A percentile compares a stretch with the other conserved stretches of the same genome.
These are phyloP conservation scores for Drosophila grimshawi DNA, from an alignment of 1,140 invertebrate species.

Conservation along the genomic window DNA sequence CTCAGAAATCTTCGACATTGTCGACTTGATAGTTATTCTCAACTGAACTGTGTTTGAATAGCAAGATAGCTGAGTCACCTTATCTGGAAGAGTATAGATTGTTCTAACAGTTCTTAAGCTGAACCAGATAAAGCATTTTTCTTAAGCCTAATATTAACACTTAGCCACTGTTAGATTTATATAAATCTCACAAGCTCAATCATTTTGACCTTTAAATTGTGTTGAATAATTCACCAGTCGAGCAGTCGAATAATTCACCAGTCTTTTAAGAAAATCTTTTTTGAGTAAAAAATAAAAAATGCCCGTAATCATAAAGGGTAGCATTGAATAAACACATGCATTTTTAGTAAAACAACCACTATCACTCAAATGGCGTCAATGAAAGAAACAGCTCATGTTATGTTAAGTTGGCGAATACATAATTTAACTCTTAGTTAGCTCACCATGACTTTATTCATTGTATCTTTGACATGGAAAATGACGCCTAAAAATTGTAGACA, in stretches of 20 bases:
- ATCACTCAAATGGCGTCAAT: too few relatives aligned
- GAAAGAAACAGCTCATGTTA: slow-evolving; percentile 1
- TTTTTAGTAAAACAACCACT: too few relatives aligned
- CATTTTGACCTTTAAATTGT: neutral
- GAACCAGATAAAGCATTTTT: slow-evolving; percentile 4
- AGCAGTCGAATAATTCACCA: too few relatives aligned
- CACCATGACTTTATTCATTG: neutral
- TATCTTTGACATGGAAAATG: slow-evolving; percentile 11
- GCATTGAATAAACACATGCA: neutral
- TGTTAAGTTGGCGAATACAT: neutral
- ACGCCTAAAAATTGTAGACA: slow-evolving; percentile 23
- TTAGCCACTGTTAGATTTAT: slow-evolving; percentile 12
- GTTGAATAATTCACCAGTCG: neutral
- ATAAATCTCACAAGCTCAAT: neutral
- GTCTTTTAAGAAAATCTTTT: too few relatives aligned
- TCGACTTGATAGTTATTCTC: neutral
- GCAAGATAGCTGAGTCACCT: slow-evolving; percentile 31
- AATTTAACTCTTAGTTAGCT: neutral
- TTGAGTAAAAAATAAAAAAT: neutral
- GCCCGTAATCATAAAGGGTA: neutral
- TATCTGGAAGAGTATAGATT: neutral
- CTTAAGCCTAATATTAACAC: slow-evolving; percentile 14
- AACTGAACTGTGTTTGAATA: neutral
- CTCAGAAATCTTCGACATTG: neutral
- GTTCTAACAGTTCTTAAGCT: slow-evolving; percentile 22